Evolutionary conservation across 2,888 invertebrate species (phyloP).

Genomic region (Thereva nobilitata): DNA sequence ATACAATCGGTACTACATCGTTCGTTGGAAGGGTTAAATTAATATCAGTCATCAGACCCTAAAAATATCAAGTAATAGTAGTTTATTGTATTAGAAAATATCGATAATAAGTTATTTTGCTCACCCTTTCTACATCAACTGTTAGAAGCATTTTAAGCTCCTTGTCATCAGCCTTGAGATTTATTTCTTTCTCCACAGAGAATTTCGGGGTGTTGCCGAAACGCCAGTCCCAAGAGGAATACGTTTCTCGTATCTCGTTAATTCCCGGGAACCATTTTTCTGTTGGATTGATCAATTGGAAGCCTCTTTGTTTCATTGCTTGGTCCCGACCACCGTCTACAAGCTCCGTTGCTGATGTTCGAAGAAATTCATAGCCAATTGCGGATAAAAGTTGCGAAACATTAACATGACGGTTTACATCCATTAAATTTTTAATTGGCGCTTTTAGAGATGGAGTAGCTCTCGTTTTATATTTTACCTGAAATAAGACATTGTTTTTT

Average conservation of each 20-base stretch:
- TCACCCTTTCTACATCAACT: conserved; percentile 59
- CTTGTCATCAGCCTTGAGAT: conserved; percentile 59
- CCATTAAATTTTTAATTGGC: conserved; percentile 79
- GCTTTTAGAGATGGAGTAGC: conserved; percentile 85
- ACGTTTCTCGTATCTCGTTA: conserved; percentile 68
- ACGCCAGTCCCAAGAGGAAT: conserved; percentile 85
- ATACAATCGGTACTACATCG: conserved; percentile 56
- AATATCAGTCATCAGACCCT: conserved; percentile 56
- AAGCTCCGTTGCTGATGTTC: conserved; percentile 69
- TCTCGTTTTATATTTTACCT: conserved; percentile 80
- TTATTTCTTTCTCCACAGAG: conserved; percentile 62
- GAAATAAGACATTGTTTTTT: conserved; percentile 12
- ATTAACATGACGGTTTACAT: conserved; percentile 72
- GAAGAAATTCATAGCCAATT: conserved; percentile 81
- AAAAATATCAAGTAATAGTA: neutral
- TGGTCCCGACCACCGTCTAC: conserved; percentile 73
- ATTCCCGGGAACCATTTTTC: conserved; percentile 88
- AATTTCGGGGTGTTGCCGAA: conserved; percentile 87
- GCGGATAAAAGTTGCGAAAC: conserved; percentile 76
- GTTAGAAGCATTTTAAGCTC: conserved; percentile 64
- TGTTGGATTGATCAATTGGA: conserved; percentile 83
- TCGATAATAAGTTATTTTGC: conserved; percentile 2
- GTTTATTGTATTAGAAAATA: neutral
- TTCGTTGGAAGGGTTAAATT: conserved; percentile 52
- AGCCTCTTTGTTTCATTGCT: conserved; percentile 78